Evolutionary conservation across 2,888 invertebrate species (phyloP).

Genomic region (Dicyrtomina minuta): DNA sequence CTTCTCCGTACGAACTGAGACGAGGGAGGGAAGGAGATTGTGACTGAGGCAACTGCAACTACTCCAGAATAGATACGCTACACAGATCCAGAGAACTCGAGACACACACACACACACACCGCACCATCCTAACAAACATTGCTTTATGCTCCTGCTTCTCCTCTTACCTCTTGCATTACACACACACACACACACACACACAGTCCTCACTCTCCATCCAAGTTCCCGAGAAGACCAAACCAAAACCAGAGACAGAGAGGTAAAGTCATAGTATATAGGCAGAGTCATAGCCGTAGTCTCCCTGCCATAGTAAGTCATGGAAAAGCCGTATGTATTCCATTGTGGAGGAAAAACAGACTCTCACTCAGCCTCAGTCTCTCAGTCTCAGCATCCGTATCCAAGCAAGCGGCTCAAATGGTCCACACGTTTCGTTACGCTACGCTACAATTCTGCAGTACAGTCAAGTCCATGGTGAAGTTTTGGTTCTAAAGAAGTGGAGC

Average conservation of each 20-base stretch:
- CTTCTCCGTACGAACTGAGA: background rate
- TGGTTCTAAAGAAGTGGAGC: background rate
- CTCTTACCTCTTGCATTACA: background rate
- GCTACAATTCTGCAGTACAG: background rate
- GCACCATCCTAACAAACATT: slow-evolving; percentile 20
- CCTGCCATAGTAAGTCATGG: background rate
- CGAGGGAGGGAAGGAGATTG: slow-evolving; percentile 14
- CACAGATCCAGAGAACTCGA: slow-evolving; percentile 2
- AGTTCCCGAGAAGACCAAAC: background rate
- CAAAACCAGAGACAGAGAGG: background rate
- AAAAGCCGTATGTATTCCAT: slow-evolving; percentile 9
- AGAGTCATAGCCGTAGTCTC: background rate
- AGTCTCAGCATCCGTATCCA: background rate
- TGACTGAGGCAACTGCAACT: slow-evolving; percentile 27
- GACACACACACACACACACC: slow-evolving; percentile 4
- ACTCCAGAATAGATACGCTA: slow-evolving; percentile 13
- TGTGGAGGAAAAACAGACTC: slow-evolving; percentile 15
- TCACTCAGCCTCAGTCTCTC: slow-evolving; percentile 7
- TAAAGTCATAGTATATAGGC: background rate
- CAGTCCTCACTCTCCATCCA: background rate
- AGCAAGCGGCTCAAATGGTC: slow-evolving; percentile 24
- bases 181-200: too few species aligned
- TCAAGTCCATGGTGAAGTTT: background rate
- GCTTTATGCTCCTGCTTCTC: slow-evolving; percentile 1
- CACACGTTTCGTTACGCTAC: slow-evolving; percentile 1